Conservation (phyloP, 2,888 invertebrate species). For the Melanostoma scalare region DNA sequence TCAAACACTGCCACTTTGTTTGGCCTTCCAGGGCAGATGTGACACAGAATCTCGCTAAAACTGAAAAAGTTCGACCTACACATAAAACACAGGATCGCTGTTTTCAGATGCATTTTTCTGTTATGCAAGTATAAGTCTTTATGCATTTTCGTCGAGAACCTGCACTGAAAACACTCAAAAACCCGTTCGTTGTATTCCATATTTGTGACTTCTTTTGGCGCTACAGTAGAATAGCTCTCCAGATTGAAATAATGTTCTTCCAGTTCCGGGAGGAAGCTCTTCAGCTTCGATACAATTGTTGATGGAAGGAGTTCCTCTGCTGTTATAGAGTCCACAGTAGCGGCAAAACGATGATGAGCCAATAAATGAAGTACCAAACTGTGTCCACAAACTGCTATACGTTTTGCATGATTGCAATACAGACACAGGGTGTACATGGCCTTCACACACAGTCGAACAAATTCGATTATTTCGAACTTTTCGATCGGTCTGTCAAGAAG, state of each 20-base stretch:
- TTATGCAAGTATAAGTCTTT: slow-evolving; percentile 94
- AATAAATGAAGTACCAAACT: slow-evolving; percentile 91
- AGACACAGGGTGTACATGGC: slow-evolving; percentile 88
- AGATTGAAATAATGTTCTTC: slow-evolving; percentile 87
- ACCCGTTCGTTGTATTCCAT: slow-evolving; percentile 84
- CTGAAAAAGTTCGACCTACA: slow-evolving; percentile 93
- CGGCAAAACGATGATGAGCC: slow-evolving; percentile 90
- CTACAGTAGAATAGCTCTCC: slow-evolving; percentile 86
- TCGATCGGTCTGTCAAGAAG: slow-evolving; percentile 89
- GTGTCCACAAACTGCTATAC: slow-evolving; percentile 92
- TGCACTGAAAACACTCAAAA: slow-evolving; percentile 94
- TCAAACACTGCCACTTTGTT: slow-evolving; percentile 82
- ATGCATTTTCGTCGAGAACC: slow-evolving; percentile 89
- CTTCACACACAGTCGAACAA: slow-evolving; percentile 88
- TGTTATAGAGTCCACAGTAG: slow-evolving; percentile 89
- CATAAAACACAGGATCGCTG: slow-evolving; percentile 92
- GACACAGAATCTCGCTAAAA: slow-evolving; percentile 93
- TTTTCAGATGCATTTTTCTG: slow-evolving; percentile 92
- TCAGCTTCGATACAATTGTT: slow-evolving; percentile 87
- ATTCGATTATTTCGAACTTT: slow-evolving; percentile 87
- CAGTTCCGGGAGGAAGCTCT: slow-evolving; percentile 83
- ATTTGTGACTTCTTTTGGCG: slow-evolving; percentile 83
- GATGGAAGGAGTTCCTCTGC: slow-evolving; percentile 88
- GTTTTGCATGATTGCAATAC: slow-evolving; percentile 93
- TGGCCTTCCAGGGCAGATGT: slow-evolving; percentile 90